Base-by-base conservation (phyloP, 2,888 invertebrate genomes). In the Drymonia ruficornis region DNA sequence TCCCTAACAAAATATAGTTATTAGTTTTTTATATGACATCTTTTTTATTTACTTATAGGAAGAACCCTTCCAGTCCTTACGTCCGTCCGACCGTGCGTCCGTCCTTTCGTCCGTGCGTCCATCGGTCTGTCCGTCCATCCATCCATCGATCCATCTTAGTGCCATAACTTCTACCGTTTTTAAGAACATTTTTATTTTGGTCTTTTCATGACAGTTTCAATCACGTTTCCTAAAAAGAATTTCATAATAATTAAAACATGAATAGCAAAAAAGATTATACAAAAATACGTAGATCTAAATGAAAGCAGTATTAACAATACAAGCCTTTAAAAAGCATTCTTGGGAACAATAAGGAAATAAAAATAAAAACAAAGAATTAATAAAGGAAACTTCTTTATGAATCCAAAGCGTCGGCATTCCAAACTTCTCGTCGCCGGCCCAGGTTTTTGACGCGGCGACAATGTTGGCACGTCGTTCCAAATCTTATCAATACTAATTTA, bases 401-500 rank as follows among this genome's bases (percentile, higher is more conserved):
- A 55, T 55, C 56, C 49, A 53, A 53, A 44, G 36, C 43, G 44
- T 31, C 43, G 54, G 48, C 40, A 45, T 28, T 50, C 40, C 28
- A 7, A 49, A 53, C 50, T 67, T 67, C 55, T 70, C 60, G 53
- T 59, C 23, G 49, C 23, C 12, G 19, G 31, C 43, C 29, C 52
- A 66, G 70, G 72, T 72, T 82, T 83, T 79, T 72, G 73, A 73
- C 70, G 66, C 72, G 76, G 80, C 77, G 81, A 78, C 77, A 74
- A 70, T 72, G 78, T 83, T 77, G 78, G 80, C 84, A 87, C 85
- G 84, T 83, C 78, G 77, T 78, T 79, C 65, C 56, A 65, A 77
- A 74, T 81, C 79, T 85, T 90, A 91, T 91, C 91, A 74, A 53
- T 71, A 70, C 81, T 84, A 83, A 90, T 90, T 91, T 84, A 92